A percentile compares a stretch with the other conserved stretches of the same genome.
Conservation (phyloP, 2,113 vertebrate species). For the Columba livia region DNA sequence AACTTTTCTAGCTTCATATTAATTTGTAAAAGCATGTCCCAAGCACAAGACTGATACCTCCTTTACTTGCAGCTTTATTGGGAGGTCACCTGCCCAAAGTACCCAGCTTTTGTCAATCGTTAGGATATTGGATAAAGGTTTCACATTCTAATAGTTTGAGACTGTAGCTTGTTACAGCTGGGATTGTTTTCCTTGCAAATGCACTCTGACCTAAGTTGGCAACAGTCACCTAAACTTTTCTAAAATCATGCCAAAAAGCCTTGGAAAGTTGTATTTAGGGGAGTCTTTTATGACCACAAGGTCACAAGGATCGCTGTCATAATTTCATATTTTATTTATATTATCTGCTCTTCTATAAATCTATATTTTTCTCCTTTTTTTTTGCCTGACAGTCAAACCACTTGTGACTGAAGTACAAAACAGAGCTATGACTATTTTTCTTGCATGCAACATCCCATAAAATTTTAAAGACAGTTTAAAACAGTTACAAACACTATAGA, state of each 20-base stretch:
- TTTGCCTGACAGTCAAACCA: background rate
- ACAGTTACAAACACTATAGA: background rate
- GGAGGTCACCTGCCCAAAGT: background rate
- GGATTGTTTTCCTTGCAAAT: background rate
- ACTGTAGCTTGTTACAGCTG: background rate
- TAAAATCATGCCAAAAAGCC: background rate
- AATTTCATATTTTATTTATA: background rate
- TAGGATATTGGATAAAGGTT: background rate
- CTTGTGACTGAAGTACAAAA: background rate
- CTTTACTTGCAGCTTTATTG: background rate
- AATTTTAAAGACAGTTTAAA: conserved; percentile 24
- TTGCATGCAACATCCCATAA: conserved; percentile 26
- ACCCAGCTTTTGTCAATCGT: background rate
- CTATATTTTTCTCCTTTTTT: background rate
- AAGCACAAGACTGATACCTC: background rate
- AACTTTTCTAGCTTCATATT: background rate
- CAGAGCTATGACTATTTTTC: background rate
- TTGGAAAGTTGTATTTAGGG: background rate
- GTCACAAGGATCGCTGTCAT: background rate
- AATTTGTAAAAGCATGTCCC: background rate
- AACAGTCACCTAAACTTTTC: background rate
- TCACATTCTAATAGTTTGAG: background rate
- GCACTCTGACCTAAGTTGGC: background rate
- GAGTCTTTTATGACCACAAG: background rate
- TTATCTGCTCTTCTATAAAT: background rate